Evolutionary conservation across 2,113 vertebrate species (phyloP).

Genomic region (Rousettus leschenaultii): DNA sequence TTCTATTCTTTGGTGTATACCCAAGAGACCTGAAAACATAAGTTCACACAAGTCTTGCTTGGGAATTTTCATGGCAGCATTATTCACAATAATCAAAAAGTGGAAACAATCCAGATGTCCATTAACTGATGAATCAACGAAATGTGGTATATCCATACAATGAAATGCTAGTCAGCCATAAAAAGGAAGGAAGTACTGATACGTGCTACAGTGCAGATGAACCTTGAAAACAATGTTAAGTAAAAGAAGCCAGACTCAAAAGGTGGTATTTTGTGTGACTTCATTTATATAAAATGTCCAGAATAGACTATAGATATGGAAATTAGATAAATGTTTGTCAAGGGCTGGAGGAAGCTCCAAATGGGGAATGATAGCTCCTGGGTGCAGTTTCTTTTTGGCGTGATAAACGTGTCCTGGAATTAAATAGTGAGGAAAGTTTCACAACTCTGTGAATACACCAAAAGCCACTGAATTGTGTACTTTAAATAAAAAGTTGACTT

Average conservation of each 20-base stretch:
- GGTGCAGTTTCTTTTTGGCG: background rate
- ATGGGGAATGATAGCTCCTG: background rate
- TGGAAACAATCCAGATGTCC: background rate
- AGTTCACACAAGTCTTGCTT: background rate
- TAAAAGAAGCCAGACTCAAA: background rate
- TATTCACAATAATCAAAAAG: background rate
- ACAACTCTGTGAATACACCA: background rate
- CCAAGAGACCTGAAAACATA: background rate
- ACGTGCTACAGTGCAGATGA: background rate
- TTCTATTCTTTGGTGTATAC: background rate
- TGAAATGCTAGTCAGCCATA: background rate
- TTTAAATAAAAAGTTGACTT: background rate
- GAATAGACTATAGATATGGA: background rate
- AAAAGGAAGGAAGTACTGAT: background rate
- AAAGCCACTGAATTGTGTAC: background rate
- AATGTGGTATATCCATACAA: background rate
- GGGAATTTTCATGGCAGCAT: background rate
- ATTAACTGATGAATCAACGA: background rate
- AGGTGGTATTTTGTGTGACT: background rate
- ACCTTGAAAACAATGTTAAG: background rate
- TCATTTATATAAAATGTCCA: background rate
- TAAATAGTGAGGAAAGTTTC: background rate
- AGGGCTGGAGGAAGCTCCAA: background rate
- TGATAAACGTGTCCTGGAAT: background rate
- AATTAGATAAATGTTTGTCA: background rate